Percentiles rank a stretch among this genome's conserved stretches.
These are phyloP conservation scores for Rhynchophorus ferrugineus DNA, from an alignment of 1,140 invertebrate genomes.

Conservation along the genomic window DNA sequence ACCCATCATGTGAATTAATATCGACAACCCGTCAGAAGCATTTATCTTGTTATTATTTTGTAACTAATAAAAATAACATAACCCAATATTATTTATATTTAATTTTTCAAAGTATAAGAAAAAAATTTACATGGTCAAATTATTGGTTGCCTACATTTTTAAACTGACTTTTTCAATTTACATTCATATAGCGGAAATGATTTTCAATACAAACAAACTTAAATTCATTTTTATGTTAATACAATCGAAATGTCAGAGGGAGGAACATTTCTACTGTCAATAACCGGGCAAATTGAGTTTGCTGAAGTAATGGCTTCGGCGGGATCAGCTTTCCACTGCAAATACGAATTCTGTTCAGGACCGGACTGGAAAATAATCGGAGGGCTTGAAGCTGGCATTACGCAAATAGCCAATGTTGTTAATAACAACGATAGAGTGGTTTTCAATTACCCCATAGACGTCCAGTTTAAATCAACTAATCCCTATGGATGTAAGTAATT, in stretches of 20 bases:
- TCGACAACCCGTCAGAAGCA: no score
- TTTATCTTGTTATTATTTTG: no score
- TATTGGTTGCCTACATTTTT: no score
- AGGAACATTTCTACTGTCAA: slow-evolving; percentile 35
- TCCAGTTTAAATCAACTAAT: slow-evolving; percentile 38
- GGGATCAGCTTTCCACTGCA: slow-evolving; percentile 34
- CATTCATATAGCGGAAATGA: no score
- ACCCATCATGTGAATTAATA: no score
- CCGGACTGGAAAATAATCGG: slow-evolving; percentile 37
- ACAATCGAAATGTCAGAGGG: slow-evolving; percentile 31
- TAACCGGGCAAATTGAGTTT: slow-evolving; percentile 37
- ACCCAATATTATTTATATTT: no score
- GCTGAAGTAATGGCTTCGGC: slow-evolving; percentile 30
- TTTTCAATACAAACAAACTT: slow-evolving; percentile 8
- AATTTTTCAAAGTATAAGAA: no score
- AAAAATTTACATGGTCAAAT: no score
- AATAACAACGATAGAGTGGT: slow-evolving; percentile 36
- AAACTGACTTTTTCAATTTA: no score
- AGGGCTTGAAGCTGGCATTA: slow-evolving; percentile 35
- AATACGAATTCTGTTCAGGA: slow-evolving; percentile 38
- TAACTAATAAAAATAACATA: no score
- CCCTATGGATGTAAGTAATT: slow-evolving; percentile 36
- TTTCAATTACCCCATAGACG: slow-evolving; percentile 37
- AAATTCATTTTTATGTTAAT: neutral
- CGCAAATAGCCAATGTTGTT: slow-evolving; percentile 35